Percentiles rank a stretch among this genome's conserved stretches.
phyloP scores from a whole-genome alignment of 1,140 invertebrate species.

The Phthorimaea operculella region DNA sequence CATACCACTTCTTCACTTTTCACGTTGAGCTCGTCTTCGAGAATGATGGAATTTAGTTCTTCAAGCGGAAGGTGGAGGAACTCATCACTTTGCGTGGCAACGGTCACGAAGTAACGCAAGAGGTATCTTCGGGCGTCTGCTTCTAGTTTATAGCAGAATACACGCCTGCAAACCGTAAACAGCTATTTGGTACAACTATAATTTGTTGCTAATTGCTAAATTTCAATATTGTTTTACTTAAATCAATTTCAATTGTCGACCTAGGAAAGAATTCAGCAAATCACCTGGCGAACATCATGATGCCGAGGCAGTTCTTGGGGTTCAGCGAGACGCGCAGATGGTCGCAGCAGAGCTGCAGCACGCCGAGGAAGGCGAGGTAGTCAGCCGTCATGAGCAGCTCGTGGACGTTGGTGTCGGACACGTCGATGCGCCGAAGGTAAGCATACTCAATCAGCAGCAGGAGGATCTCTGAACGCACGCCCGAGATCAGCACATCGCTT shows the following conservation, averaged over 20 bases:
- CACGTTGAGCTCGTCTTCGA: constrained; percentile 81
- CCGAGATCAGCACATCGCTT: constrained; percentile 78
- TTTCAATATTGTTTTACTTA: no score
- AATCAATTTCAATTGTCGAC: no score
- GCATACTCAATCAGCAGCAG: constrained; percentile 82
- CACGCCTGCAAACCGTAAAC: constrained; percentile 62
- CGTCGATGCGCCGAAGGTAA: constrained; percentile 77
- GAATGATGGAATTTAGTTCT: constrained; percentile 76
- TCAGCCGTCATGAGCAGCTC: constrained; percentile 79
- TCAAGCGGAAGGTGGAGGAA: constrained; percentile 76
- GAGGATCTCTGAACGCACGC: constrained; percentile 80
- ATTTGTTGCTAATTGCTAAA: no score
- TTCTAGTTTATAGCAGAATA: constrained; percentile 79
- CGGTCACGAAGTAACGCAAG: constrained; percentile 78
- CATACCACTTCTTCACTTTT: constrained; percentile 70
- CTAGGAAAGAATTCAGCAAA: not conserved
- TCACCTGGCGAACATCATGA: constrained; percentile 81
- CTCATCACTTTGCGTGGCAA: constrained; percentile 76
- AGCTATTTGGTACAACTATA: not conserved
- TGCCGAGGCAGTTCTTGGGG: constrained; percentile 83
- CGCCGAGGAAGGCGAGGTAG: constrained; percentile 82
- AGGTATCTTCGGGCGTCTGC: constrained; percentile 76
- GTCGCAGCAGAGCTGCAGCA: constrained; percentile 81
- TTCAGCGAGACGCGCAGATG: constrained; percentile 74
- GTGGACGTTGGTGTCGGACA: constrained; percentile 81